Conservation (phyloP, 2,113 vertebrate species). For the Steatornis caripensis region DNA sequence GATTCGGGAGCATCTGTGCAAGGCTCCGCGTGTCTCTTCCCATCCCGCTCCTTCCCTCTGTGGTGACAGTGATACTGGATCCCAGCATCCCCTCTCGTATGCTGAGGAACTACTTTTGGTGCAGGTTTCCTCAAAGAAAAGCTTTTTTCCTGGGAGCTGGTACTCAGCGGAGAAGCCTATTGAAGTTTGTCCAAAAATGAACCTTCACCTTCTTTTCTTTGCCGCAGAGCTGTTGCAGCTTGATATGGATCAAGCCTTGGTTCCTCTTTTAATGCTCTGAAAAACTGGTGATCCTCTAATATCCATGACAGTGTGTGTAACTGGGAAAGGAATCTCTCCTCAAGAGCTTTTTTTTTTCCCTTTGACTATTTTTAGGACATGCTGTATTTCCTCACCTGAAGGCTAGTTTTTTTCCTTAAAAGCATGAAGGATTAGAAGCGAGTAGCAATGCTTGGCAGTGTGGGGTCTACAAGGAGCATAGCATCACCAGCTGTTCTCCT, state of each 20-base stretch:
- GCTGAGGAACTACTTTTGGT: background rate
- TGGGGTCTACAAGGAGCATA: background rate
- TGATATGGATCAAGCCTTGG: background rate
- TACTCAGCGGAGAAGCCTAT: background rate
- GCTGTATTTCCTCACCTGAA: background rate
- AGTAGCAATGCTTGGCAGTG: background rate
- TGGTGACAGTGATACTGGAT: background rate
- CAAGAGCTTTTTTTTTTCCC: background rate
- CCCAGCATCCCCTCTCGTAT: background rate
- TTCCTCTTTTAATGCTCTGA: background rate
- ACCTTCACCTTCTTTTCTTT: background rate
- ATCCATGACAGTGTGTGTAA: fast-evolving
- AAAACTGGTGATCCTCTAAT: background rate
- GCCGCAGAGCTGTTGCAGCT: background rate
- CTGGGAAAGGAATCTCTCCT: background rate
- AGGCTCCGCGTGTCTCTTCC: fast-evolving
- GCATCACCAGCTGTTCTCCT: background rate
- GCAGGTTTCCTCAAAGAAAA: background rate
- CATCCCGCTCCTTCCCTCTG: fast-evolving
- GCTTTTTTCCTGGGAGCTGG: background rate
- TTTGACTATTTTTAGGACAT: background rate
- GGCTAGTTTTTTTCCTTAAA: background rate
- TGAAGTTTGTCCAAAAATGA: background rate
- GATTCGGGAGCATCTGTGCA: background rate
- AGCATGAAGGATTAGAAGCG: fast-evolving